A percentile compares a stretch with the other conserved stretches of the same genome.
phyloP scores from a whole-genome alignment of 2,113 vertebrate species.

The Sinosuthora webbiana region DNA sequence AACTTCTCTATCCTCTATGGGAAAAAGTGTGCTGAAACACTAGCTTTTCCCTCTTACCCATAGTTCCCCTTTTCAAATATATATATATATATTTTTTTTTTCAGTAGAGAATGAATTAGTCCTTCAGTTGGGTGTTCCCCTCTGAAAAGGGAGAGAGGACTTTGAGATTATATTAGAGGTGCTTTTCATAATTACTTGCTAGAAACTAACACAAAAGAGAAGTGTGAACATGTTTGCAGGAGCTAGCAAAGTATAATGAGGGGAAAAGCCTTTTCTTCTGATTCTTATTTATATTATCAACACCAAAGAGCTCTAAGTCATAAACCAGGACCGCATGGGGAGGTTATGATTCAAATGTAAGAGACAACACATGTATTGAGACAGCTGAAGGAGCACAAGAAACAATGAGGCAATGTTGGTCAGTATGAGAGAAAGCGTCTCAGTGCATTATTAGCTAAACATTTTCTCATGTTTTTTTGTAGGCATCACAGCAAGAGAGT shows the following conservation, averaged over 20 bases:
- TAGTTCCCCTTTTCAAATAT: background rate
- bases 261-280: slow-evolving; percentile 24
- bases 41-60: background rate
- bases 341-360: slow-evolving; percentile 17
- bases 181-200: slow-evolving; percentile 27
- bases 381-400: slow-evolving; percentile 9
- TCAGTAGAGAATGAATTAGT: background rate
- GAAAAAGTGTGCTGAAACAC: background rate
- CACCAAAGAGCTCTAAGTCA: background rate
- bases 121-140: background rate
- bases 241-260: slow-evolving; percentile 22
- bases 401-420: slow-evolving; percentile 28
- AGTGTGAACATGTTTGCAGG: slow-evolving; percentile 25
- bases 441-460: slow-evolving; percentile 28
- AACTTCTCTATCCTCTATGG: background rate
- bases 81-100: no score
- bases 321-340: slow-evolving; percentile 12
- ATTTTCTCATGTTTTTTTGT: slow-evolving; percentile 21
- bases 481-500: slow-evolving; percentile 56
- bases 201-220: slow-evolving; percentile 20
- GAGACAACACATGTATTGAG: background rate
- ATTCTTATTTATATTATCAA: slow-evolving; percentile 33
- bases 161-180: background rate
- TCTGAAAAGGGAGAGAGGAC: slow-evolving; percentile 4
- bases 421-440: background rate